Conservation (phyloP, 2,113 vertebrate genomes). For the Porphyrio hochstetteri region DNA sequence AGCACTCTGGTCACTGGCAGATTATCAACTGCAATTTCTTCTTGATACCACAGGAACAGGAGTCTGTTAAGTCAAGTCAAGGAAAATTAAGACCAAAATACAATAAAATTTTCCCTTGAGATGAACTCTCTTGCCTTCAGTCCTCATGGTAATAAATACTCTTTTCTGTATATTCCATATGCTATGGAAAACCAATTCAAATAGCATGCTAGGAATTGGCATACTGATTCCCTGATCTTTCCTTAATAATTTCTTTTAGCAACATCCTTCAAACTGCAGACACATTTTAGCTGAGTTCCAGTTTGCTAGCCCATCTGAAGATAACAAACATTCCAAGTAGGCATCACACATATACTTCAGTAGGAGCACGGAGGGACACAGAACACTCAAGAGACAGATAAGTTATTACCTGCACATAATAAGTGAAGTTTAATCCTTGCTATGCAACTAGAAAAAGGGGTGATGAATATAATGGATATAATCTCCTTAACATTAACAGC, state of each 20-base stretch:
- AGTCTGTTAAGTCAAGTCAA: background rate
- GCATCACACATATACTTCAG: background rate
- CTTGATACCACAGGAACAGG: background rate
- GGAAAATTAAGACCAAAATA: background rate
- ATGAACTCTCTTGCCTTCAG: background rate
- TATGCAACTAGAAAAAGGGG: background rate
- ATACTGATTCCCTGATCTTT: background rate
- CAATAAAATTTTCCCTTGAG: background rate
- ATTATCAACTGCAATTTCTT: background rate
- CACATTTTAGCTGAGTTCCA: background rate
- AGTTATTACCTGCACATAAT: background rate
- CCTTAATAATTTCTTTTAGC: background rate
- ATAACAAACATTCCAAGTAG: background rate
- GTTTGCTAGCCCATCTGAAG: background rate
- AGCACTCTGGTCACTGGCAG: background rate
- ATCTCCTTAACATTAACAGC: background rate
- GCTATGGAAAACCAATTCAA: background rate
- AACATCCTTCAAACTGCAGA: background rate
- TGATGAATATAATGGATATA: background rate
- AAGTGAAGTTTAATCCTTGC: background rate
- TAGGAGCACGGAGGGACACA: background rate
- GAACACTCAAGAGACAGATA: background rate
- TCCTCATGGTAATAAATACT: background rate
- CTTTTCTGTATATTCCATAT: background rate
- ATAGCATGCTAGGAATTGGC: background rate